phyloP scores from a whole-genome alignment of 2,797 vertebrate species.

The Chelon labrosus region DNA sequence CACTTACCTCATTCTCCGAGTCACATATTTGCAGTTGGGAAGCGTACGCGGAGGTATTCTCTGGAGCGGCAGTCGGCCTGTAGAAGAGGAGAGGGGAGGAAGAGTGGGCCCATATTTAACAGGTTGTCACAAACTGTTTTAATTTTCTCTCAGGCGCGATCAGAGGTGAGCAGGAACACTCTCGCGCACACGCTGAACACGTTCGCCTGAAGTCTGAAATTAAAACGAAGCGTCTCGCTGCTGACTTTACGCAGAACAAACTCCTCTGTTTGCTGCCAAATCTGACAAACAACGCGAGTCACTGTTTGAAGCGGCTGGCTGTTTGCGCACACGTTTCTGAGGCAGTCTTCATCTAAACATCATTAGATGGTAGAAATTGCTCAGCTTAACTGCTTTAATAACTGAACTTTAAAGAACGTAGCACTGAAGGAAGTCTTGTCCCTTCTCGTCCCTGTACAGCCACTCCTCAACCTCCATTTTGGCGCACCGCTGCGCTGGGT shows the following conservation, averaged over 20 bases:
- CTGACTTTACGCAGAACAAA: constrained; percentile 7
- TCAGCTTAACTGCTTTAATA: no score
- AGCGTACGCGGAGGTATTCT: constrained; percentile 85
- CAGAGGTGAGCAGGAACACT: constrained; percentile 12
- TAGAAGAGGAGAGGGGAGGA: not conserved
- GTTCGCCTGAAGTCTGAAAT: constrained; percentile 35
- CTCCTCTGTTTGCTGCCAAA: constrained; percentile 32
- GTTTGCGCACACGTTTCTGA: constrained; percentile 31
- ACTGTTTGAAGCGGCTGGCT: constrained; percentile 9
- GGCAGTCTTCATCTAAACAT: constrained; percentile 14
- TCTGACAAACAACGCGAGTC: constrained; percentile 41
- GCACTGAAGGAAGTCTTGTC: no score
- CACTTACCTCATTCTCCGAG: constrained; percentile 63
- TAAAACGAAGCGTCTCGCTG: constrained; percentile 21
- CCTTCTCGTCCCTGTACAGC: no score
- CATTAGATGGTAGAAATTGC: not conserved
- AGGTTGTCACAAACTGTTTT: constrained; percentile 30
- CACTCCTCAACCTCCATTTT: no score
- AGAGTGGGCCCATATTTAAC: constrained; percentile 34
- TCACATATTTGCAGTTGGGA: constrained; percentile 58
- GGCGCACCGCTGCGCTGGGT: no score
- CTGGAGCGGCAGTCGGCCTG: constrained; percentile 89
- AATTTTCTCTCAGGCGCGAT: not conserved
- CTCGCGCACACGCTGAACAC: not conserved
- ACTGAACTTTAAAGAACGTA: no score